These are phyloP conservation scores for Acronicta psi DNA, from an alignment of 2,888 invertebrate genomes.

Conservation along the genomic window DNA sequence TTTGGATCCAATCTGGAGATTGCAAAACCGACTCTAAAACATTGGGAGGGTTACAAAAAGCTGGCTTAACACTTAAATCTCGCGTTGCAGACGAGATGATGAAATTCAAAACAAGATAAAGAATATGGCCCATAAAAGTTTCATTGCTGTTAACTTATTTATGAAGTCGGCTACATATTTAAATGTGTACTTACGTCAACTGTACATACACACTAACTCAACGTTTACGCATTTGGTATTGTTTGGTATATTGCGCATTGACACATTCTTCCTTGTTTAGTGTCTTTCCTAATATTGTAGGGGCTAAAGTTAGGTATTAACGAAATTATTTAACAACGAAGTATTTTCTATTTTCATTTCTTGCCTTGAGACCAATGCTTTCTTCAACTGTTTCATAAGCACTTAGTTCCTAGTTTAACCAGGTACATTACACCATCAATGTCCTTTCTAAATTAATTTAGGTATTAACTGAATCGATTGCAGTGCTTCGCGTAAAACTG, in stretches of 20 bases:
- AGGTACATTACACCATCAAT: no score
- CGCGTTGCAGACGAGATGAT: conserved; percentile 78
- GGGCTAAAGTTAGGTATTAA: not conserved
- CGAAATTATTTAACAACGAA: conserved; percentile 8
- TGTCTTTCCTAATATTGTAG: conserved; percentile 24
- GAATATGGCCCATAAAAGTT: conserved; percentile 85
- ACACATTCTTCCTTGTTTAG: conserved; percentile 42
- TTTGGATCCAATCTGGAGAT: conserved; percentile 59
- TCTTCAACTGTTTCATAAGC: no score
- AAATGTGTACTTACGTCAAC: conserved; percentile 72
- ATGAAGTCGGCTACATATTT: conserved; percentile 83
- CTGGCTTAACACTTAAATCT: conserved; percentile 75
- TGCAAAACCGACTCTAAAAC: conserved; percentile 56
- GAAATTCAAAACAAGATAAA: conserved; percentile 87
- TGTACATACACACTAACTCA: conserved; percentile 56
- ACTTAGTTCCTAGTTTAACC: no score
- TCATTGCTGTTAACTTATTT: conserved; percentile 87
- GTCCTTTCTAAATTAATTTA: no score
- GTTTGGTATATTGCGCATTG: conserved; percentile 49
- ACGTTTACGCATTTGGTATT: conserved; percentile 36
- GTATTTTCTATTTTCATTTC: not conserved
- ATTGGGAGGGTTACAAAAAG: conserved; percentile 57
- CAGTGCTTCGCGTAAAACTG: no score
- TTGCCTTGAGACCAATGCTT: not conserved
- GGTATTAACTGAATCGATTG: no score